Evolutionary conservation across 2,113 vertebrate genomes (phyloP), one percentile per base, ranked within the genome.

Genomic region (Pygathrix nemaeus): DNA sequence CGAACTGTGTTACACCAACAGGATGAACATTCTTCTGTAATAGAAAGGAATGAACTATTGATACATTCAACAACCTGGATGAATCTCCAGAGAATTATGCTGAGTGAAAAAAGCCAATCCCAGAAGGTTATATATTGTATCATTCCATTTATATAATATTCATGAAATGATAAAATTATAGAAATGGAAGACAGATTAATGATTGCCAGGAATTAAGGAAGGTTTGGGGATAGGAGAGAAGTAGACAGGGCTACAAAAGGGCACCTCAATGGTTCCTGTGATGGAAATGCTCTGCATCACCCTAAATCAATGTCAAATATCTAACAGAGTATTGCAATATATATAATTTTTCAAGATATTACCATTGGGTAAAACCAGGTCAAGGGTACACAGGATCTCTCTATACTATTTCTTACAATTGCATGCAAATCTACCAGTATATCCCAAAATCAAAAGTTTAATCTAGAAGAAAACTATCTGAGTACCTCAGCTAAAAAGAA

Each of bases 101-200:
- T 79, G 70, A 76, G 12, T 73, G 40, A 11, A 87, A 87, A 85
- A 93, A 78, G 14, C 35, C 5, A 8, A 84, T 40, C 3, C 20
- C 48, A 10, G 79, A 81, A 66, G 27, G 8, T 80, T 83, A 72
- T 10, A n/a, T 85, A 75, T 32, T 23, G 20, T 76, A 73, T 89
- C 25, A 88, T 86, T 90, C 17, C 17, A 86, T 68, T 48, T 73
- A 85, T 40, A 27, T 73, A 93, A 73, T 11, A 57, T 72, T 84
- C 52, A 84, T 88, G 43, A 94, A 84, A 83, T 94, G 38, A 89
- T 13, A 90, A 61, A 70, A 55, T 93, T 61, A 85, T 10, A 90
- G 85, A 83, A 76, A 38, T 45, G 3, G n/a, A 90, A n/a, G 78
- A 64, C 16, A 82, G 57, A 81, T 73, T 64, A 86, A 66, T 76